Evolutionary conservation across 2,113 vertebrate species (phyloP).

Genomic region (Neolamprologus brichardi): DNA sequence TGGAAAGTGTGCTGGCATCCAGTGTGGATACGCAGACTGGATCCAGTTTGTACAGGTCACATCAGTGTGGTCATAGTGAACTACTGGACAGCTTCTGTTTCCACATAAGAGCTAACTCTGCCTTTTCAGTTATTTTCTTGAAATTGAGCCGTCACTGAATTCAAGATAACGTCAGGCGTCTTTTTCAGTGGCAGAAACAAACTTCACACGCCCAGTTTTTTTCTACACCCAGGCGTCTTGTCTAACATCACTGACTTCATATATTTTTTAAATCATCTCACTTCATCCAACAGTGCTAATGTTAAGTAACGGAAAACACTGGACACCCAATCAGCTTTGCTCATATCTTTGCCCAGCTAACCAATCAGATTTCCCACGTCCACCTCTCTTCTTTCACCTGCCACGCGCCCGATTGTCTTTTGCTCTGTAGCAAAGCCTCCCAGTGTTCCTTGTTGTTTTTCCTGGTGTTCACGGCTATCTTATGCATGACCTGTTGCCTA

Average conservation of each 20-base stretch:
- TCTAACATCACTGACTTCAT: background rate
- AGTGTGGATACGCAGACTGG: background rate
- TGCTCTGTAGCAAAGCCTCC: background rate
- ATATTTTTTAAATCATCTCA: background rate
- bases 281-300: background rate
- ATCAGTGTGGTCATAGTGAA: background rate
- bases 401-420: fast-evolving
- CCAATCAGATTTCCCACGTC: background rate
- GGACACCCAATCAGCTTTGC: background rate
- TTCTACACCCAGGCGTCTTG: fast-evolving
- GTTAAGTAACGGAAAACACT: background rate
- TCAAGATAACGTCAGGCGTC: background rate
- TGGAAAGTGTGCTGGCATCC: background rate
- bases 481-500: background rate
- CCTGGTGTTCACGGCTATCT: background rate
- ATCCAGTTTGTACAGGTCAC: background rate
- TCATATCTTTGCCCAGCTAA: background rate
- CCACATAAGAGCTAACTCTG: background rate
- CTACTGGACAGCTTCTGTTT: background rate
- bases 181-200: background rate
- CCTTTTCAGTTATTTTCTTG: background rate
- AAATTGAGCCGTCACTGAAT: background rate
- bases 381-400: background rate
- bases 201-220: fast-evolving
- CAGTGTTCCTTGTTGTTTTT: background rate